Base-by-base conservation (phyloP, 1,140 invertebrate species). In the Drosophila sulfurigaster region DNA sequence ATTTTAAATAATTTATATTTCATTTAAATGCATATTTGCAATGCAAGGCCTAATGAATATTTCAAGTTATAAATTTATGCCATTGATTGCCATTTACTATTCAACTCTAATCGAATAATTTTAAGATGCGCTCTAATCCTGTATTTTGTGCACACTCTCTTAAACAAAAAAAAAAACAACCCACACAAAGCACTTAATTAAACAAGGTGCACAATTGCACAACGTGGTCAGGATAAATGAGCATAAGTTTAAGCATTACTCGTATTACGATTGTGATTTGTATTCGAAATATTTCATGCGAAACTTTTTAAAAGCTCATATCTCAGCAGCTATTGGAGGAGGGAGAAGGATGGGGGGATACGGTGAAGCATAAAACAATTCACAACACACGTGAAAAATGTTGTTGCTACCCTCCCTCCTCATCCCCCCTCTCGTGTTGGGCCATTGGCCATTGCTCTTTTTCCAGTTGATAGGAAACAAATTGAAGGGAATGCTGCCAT, bases 401-500 rank as follows among this genome's bases (percentile, higher is more conserved):
- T 66, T 73, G 28, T 28, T 54, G 28, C 35, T 13, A 20, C n/a
- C 30, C 28, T 6, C 5, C 20, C 1, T 1, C 4, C 1, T 10
- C 11, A 38, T 7, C 46, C 10, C 20, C 13, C 4, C 58, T 28
- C 28, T 38, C 35, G 32, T 28, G 35, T 64, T 51, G 60, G 2
- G 46, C 67, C 67, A 65, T 71, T 64, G 78, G 66, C 70, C 74
- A 71, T 78, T 82, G 82, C 68, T 88, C 78, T 89, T 88, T 88
- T 89, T 88, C 83, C 83, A 88, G 80, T 89, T 83, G 83, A 88
- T 88, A 89, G 83, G 85, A 88, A 88, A 88, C 83, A 88, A 88
- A 88, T 88, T 88, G 83, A 88, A 88, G 83, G 81, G 85, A 88
- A 88, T 88, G 79, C 78, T 89, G 81, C 85, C 85, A 83, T 88